Percentiles rank a stretch among this genome's conserved stretches.
Evolutionary conservation across 1,140 invertebrate species (phyloP).

Genomic region (Ceratitis capitata): DNA sequence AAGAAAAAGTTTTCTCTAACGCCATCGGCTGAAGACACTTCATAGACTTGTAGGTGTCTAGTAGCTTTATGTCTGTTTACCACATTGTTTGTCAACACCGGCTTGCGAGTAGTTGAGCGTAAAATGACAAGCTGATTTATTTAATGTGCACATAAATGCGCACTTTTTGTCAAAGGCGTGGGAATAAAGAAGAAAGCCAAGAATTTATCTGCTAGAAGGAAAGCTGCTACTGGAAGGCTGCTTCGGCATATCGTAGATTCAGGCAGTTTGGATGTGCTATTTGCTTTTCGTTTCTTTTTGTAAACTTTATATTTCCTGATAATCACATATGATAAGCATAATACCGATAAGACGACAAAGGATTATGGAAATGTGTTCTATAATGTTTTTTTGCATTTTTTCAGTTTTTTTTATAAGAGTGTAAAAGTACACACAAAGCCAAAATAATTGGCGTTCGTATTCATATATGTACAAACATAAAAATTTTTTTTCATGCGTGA

Average conservation of each 20-base stretch:
- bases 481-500: too few relatives aligned
- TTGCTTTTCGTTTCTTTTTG: background rate
- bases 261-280: background rate
- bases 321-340: background rate
- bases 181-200: background rate
- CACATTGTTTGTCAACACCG: conserved; percentile 29
- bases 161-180: background rate
- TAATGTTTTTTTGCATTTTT: too few relatives aligned
- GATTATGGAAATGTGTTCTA: too few relatives aligned
- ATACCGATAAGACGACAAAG: background rate
- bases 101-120: conserved; percentile 11
- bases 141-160: background rate
- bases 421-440: too few relatives aligned
- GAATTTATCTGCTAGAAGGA: background rate
- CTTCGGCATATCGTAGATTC: background rate
- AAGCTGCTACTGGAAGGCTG: background rate
- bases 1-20: background rate
- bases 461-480: too few relatives aligned
- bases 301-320: background rate
- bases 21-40: background rate
- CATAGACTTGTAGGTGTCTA: background rate
- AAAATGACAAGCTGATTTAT: conserved; percentile 28
- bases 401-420: too few relatives aligned
- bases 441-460: too few relatives aligned
- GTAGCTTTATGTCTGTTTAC: background rate